phyloP scores from a whole-genome alignment of 2,113 vertebrate genomes.

The Pandion haliaetus region DNA sequence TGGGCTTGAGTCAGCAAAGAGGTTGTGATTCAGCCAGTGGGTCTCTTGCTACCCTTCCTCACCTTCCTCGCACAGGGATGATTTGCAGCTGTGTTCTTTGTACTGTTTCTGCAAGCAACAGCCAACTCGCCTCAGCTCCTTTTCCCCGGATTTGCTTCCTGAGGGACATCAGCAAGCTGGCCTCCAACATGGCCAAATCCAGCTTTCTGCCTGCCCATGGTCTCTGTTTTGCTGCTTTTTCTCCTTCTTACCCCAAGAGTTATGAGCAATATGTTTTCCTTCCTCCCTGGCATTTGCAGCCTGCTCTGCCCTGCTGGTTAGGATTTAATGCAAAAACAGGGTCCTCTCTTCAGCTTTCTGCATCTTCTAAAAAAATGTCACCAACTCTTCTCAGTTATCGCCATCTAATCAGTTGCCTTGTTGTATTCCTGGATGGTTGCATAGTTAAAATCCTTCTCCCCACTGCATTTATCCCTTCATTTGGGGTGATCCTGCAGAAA shows the following conservation, averaged over 20 bases:
- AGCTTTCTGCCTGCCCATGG: background rate
- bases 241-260: background rate
- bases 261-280: background rate
- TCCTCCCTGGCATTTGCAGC: background rate
- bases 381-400: background rate
- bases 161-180: background rate
- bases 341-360: background rate
- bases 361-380: background rate
- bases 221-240: background rate
- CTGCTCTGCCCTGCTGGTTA: background rate
- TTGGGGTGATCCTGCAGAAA: background rate
- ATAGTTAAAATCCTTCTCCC: background rate
- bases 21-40: background rate
- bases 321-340: background rate
- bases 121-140: background rate
- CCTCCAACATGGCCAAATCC: fast-evolving
- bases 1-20: background rate
- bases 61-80: background rate
- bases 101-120: background rate
- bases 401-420: background rate
- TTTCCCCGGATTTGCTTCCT: background rate
- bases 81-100: background rate
- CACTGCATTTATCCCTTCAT: background rate
- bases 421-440: background rate
- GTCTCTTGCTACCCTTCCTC: background rate